phyloP scores from a whole-genome alignment of 92 coral and sea anemone species.

The Actinernus sp. region DNA sequence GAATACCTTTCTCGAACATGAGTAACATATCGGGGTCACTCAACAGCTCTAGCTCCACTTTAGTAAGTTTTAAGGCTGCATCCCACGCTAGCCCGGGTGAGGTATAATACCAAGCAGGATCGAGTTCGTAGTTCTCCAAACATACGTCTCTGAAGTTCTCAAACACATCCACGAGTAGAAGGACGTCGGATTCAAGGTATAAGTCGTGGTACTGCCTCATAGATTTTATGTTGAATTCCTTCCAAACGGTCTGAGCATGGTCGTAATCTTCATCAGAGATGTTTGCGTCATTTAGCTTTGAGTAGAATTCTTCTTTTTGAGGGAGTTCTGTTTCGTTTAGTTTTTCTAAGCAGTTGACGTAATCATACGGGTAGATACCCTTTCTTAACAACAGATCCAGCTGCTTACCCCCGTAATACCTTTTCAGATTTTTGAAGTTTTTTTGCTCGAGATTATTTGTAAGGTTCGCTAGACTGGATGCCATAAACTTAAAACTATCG shows the following conservation, averaged over 20 bases:
- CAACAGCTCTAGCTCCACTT: slow-evolving; percentile 30
- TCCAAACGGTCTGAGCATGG: slow-evolving; percentile 44
- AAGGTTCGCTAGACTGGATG: too few relatives aligned
- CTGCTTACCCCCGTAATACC: neutral
- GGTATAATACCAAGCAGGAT: slow-evolving; percentile 53
- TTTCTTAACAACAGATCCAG: slow-evolving; percentile 25
- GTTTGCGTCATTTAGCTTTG: too few relatives aligned
- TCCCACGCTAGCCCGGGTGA: slow-evolving; percentile 58
- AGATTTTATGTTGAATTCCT: too few relatives aligned
- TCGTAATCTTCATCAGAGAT: slow-evolving; percentile 26
- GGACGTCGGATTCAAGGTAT: too few relatives aligned
- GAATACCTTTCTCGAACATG: slow-evolving; percentile 33
- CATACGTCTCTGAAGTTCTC: slow-evolving; percentile 57
- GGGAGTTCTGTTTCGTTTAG: slow-evolving; percentile 12
- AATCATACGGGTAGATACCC: slow-evolving; percentile 53
- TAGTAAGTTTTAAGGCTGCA: too few relatives aligned
- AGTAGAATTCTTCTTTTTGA: slow-evolving; percentile 21
- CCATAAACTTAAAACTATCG: slow-evolving; percentile 49
- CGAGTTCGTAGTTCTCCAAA: slow-evolving; percentile 5
- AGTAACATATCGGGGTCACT: slow-evolving; percentile 33
- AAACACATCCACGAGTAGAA: slow-evolving; percentile 47
- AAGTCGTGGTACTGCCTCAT: too few relatives aligned
- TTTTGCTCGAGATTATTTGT: too few relatives aligned
- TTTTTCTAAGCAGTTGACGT: slow-evolving; percentile 9
- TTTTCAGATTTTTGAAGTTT: too few relatives aligned